Percentiles rank a stretch among this genome's conserved stretches.
phyloP scores from a whole-genome alignment of 1,140 invertebrate species.

The Ectropis grisescens region DNA sequence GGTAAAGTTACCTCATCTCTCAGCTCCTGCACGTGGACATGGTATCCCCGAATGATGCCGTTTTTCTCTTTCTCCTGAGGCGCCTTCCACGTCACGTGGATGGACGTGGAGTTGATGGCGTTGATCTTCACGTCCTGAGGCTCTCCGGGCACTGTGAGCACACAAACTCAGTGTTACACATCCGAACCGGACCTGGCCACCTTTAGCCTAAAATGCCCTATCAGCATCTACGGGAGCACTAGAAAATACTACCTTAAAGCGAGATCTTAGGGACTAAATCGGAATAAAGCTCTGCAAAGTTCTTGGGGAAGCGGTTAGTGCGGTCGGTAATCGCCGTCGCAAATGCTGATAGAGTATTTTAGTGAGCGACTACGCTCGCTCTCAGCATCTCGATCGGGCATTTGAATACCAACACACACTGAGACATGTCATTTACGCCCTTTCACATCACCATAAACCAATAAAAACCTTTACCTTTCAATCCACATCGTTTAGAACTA shows the following conservation, averaged over 20 bases:
- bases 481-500: constrained; percentile 63
- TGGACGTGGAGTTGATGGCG: constrained; percentile 92
- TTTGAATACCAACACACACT: constrained; percentile 70
- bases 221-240: constrained; percentile 67
- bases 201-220: constrained; percentile 58
- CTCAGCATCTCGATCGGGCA: constrained; percentile 68
- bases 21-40: constrained; percentile 94
- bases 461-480: constrained; percentile 66
- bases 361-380: constrained; percentile 35
- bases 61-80: constrained; percentile 92
- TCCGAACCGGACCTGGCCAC: constrained; percentile 17
- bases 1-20: constrained; percentile 86
- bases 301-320: constrained; percentile 40
- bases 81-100: constrained; percentile 92
- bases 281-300: constrained; percentile 36
- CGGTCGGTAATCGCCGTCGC: constrained; percentile 54
- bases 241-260: constrained; percentile 46
- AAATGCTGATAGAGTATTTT: constrained; percentile 63
- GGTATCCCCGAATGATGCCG: constrained; percentile 97
- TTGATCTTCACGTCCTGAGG: constrained; percentile 90
- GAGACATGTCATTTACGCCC: constrained; percentile 47
- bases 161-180: no score
- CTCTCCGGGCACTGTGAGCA: constrained; percentile 92
- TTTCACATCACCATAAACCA: constrained; percentile 61
- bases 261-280: constrained; percentile 36